These are phyloP conservation scores for Sycophaga agraensis DNA, from an alignment of 1,140 invertebrate genomes.

Conservation along the genomic window DNA sequence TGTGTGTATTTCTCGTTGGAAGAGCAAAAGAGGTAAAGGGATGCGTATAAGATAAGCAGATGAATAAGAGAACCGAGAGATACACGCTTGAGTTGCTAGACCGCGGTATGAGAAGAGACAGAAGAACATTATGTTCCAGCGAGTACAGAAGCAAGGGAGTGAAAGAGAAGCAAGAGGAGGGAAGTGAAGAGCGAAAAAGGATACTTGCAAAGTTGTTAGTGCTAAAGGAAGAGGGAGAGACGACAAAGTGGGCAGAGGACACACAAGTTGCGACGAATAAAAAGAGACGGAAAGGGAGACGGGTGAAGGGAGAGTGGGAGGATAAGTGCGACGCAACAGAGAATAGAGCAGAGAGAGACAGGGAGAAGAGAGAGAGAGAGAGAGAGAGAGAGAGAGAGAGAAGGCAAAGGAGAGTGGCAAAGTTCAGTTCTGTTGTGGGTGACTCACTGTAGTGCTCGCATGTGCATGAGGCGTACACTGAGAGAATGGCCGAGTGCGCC, in stretches of 20 bases:
- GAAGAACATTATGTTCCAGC: too few relatives aligned
- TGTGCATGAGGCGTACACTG: constrained; percentile 9
- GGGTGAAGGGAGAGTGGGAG: neutral
- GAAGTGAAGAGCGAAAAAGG: constrained; percentile 24
- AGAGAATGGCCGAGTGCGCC: too few relatives aligned
- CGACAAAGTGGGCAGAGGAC: constrained; percentile 10
- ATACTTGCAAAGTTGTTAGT: constrained; percentile 24
- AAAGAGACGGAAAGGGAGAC: constrained; percentile 13
- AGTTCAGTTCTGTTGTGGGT: constrained; percentile 25
- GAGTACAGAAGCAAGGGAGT: neutral
- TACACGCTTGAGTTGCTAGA: neutral
- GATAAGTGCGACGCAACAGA: neutral
- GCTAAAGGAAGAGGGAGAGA: constrained; percentile 8
- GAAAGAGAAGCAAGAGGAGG: constrained; percentile 20
- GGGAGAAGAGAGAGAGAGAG: constrained; percentile 20
- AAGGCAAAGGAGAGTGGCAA: constrained; percentile 27
- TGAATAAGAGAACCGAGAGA: neutral
- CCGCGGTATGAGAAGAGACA: neutral
- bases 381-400: constrained; percentile 26
- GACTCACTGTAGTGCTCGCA: constrained; percentile 16
- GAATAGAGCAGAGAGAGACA: constrained; percentile 17
- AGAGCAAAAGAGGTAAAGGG: constrained; percentile 2
- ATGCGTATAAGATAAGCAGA: neutral
- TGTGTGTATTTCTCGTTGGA: too few relatives aligned
- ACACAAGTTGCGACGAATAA: constrained; percentile 8